Evolutionary conservation across 2,888 invertebrate species (phyloP), one percentile per base, ranked within the genome.

Genomic region (Matsumyia berberina): DNA sequence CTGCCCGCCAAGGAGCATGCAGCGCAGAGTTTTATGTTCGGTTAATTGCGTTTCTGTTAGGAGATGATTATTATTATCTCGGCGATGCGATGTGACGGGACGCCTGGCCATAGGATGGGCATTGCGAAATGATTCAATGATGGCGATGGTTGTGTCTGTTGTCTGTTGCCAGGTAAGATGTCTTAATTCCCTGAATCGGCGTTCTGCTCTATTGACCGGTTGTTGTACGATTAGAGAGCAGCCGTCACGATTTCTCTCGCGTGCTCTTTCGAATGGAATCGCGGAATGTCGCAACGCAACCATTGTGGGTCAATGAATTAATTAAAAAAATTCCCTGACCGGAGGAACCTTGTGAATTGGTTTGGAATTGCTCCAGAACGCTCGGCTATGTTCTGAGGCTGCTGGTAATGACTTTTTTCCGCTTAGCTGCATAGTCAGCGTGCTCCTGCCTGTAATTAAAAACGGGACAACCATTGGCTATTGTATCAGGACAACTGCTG

Each of bases 1-100:
- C 17, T 24, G 19, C 7, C 35, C 11, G 8, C 15, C 5, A n/a
- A 49, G 42, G 37, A 72, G 46, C 78, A 46, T 70, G 35, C 73
- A 33, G 60, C 19, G 19, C 60, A 9, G 39, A 74, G 73, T 49
- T 74, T 70, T 70, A 80, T 80, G 80, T 80, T 85, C 85, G 85
- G 69, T 80, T 85, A 85, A 85, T 85, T 80, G 85, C 80, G 76
- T 85, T 85, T 74, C 85, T 80, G 80, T 85, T 80, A 80, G 78
- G 66, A 70, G 80, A 70, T 64, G 80, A 85, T 80, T 74, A 70
- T 51, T 51, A 70, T 80, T 72, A 85, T 80, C 70, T 80, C 70
- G 57, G 57, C 44, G 62, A 83, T 83, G 62, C 53, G 73, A 69
- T 76, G 74, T 58, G 70, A 62, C 55, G 69, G 79, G 12, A 62